A percentile compares a stretch with the other conserved stretches of the same genome.
These are phyloP conservation scores for Xenopus petersii DNA, from an alignment of 2,797 vertebrate genomes.

Conservation along the genomic window DNA sequence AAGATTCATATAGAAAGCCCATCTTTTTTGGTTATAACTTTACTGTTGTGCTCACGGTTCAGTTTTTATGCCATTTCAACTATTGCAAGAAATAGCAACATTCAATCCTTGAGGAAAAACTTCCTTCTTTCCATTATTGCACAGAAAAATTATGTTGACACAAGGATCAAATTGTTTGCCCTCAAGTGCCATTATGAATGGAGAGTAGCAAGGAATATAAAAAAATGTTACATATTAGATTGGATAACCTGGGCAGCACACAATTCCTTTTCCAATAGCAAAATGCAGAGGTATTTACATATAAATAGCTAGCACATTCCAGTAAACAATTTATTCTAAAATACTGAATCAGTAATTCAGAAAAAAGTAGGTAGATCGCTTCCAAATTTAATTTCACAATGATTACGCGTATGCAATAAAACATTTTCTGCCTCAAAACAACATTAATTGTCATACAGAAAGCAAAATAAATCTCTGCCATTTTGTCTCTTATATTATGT, in stretches of 20 bases:
- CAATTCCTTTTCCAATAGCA: constrained; percentile 56
- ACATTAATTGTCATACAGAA: constrained; percentile 33
- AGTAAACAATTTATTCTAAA: constrained; percentile 53
- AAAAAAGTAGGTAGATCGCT: constrained; percentile 52
- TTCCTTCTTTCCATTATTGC: constrained; percentile 51
- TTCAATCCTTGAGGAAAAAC: constrained; percentile 60
- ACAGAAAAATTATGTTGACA: constrained; percentile 56
- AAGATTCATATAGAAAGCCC: too few species aligned
- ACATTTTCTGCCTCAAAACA: constrained; percentile 44
- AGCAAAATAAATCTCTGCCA: constrained; percentile 31
- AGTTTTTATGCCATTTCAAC: constrained; percentile 49
- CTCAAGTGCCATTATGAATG: constrained; percentile 54
- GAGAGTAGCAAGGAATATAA: constrained; percentile 45
- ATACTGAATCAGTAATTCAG: constrained; percentile 54
- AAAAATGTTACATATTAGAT: constrained; percentile 52
- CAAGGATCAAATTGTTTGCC: constrained; percentile 55
- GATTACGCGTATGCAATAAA: constrained; percentile 51
- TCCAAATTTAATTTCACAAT: constrained; percentile 56
- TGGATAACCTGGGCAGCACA: constrained; percentile 52
- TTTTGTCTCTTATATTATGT: not conserved
- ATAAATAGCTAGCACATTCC: constrained; percentile 65
- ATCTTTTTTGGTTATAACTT: constrained; percentile 50
- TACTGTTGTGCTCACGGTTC: constrained; percentile 50
- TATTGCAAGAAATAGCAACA: constrained; percentile 35
- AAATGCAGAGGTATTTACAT: constrained; percentile 62